Percentiles rank a stretch among this genome's conserved stretches.
These are phyloP conservation scores for Drosophila littoralis DNA, from an alignment of 1,140 invertebrate species.

Conservation along the genomic window DNA sequence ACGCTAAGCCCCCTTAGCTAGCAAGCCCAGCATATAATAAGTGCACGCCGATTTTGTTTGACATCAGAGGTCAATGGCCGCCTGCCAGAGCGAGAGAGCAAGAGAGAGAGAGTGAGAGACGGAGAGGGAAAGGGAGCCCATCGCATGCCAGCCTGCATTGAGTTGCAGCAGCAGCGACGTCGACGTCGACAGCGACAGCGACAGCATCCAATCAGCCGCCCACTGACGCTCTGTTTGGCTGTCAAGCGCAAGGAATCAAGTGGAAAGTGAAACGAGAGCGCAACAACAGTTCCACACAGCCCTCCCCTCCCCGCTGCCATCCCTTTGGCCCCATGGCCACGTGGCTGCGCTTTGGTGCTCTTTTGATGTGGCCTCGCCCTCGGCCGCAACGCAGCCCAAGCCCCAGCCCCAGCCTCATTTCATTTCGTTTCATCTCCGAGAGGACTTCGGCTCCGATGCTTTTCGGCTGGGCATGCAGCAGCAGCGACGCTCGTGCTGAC, in stretches of 20 bases:
- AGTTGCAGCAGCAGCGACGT: constrained; percentile 33
- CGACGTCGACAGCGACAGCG: constrained; percentile 24
- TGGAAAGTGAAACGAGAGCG: constrained; percentile 77
- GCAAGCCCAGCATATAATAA: constrained; percentile 58
- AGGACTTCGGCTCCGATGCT: constrained; percentile 40
- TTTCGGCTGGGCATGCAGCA: constrained; percentile 78
- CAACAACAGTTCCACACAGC: constrained; percentile 2
- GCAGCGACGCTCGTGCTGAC: constrained; percentile 41
- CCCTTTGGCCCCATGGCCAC: not conserved
- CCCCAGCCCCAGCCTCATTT: not conserved
- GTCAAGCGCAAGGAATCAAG: constrained; percentile 81
- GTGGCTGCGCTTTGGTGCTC: constrained; percentile 45
- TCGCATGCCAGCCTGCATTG: constrained; percentile 44
- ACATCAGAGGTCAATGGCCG: constrained; percentile 81
- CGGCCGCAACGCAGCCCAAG: constrained; percentile 18
- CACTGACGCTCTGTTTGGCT: constrained; percentile 60
- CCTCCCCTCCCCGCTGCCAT: not conserved
- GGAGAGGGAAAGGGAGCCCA: constrained; percentile 52
- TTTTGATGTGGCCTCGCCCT: constrained; percentile 78
- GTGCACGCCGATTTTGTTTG: constrained; percentile 78
- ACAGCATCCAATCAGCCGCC: constrained; percentile 41
- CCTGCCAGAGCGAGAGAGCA: constrained; percentile 7
- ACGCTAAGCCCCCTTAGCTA: not conserved
- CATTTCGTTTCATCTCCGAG: constrained; percentile 10
- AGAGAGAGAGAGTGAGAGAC: constrained; percentile 3